Percentiles rank a stretch among this genome's conserved stretches.
phyloP scores from a whole-genome alignment of 2,888 invertebrate species.

The Calameuta filiformis region DNA sequence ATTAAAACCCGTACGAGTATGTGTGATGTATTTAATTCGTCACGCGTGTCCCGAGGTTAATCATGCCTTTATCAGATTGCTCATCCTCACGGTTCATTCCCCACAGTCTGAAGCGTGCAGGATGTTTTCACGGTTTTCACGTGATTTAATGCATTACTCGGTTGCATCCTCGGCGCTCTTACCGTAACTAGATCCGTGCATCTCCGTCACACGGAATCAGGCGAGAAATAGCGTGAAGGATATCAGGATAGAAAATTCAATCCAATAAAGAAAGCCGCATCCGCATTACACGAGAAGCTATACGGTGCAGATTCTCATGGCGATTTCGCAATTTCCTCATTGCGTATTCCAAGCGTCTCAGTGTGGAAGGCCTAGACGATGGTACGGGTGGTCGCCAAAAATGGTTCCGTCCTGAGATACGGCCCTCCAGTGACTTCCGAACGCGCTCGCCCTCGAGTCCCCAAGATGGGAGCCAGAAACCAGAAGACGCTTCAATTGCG shows the following conservation, averaged over 20 bases:
- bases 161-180: not conserved
- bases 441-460: constrained; percentile 17
- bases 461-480: constrained; percentile 25
- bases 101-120: not conserved
- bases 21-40: constrained; percentile 32
- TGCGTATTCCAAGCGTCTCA: not conserved
- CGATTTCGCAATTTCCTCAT: not conserved
- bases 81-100: not conserved
- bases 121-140: not conserved
- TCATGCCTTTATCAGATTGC: constrained; percentile 45
- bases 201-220: not conserved
- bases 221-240: not conserved
- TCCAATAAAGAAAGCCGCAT: not conserved
- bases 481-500: constrained; percentile 50
- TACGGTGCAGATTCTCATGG: not conserved
- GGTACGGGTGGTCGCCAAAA: constrained; percentile 25
- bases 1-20: constrained; percentile 20
- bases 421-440: constrained; percentile 29
- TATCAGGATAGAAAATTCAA: not conserved
- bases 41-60: constrained; percentile 44
- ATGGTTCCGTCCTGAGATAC: constrained; percentile 29
- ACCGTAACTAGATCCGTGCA: not conserved
- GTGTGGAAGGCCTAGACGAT: not conserved
- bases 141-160: not conserved
- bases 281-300: not conserved